Evolutionary conservation across 2,797 vertebrate species (phyloP).

Genomic region (Cryptoblepharus egeriae): DNA sequence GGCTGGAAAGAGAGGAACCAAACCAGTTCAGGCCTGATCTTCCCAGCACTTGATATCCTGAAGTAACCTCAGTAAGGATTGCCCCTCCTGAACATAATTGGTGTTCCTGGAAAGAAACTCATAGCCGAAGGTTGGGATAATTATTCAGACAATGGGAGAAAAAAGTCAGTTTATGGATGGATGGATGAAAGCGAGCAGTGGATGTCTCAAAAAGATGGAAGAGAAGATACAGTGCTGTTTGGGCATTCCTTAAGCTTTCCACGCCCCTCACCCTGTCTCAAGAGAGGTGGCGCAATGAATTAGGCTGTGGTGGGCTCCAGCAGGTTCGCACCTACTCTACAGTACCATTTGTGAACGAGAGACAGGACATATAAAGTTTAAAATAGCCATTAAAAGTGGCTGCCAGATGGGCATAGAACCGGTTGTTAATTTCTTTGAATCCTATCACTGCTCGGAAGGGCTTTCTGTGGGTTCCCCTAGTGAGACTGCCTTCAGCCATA

Average conservation of each 20-base stretch:
- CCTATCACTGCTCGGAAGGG: too few relatives aligned
- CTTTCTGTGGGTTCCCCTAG: too few relatives aligned
- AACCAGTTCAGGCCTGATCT: slow-evolving; percentile 70
- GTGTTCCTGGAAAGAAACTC: neutral
- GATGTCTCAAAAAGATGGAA: too few relatives aligned
- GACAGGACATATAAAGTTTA: too few relatives aligned
- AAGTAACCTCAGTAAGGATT: neutral
- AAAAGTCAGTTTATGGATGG: too few relatives aligned
- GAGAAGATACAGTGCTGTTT: neutral
- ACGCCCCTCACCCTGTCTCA: neutral
- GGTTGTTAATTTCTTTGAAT: too few relatives aligned
- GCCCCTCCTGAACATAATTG: neutral
- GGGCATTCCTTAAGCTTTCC: neutral
- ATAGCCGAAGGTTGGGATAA: neutral
- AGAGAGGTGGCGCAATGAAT: neutral
- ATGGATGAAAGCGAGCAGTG: neutral
- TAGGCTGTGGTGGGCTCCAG: too few relatives aligned
- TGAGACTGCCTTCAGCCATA: neutral
- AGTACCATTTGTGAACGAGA: too few relatives aligned
- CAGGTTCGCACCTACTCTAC: too few relatives aligned
- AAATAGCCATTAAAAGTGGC: too few relatives aligned
- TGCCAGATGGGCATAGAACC: too few relatives aligned
- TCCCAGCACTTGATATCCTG: slow-evolving; percentile 25
- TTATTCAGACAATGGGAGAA: too few relatives aligned
- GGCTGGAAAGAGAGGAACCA: slow-evolving; percentile 28